Percentiles rank a stretch among this genome's conserved stretches.
Conservation (phyloP, 1,140 invertebrate genomes). For the Bombus haemorrhoidalis region DNA sequence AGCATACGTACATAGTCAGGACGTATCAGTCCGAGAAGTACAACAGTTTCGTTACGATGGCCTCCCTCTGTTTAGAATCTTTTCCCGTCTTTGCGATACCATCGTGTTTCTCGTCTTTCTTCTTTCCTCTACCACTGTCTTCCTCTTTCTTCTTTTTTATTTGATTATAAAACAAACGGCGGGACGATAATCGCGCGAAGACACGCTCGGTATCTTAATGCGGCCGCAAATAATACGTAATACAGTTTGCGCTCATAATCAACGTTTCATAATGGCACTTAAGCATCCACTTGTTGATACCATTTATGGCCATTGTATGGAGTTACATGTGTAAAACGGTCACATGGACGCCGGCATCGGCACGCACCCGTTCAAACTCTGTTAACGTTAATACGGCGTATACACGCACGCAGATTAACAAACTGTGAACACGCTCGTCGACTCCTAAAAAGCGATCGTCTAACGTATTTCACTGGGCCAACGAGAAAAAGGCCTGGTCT, state of each 20-base stretch:
- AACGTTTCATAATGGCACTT: conserved; percentile 74
- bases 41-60: neutral
- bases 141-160: neutral
- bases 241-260: conserved; percentile 73
- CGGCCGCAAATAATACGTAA: conserved; percentile 63
- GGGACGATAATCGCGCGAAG: conserved; percentile 59
- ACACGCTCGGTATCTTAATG: conserved; percentile 65
- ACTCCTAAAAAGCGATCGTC: neutral
- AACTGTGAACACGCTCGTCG: conserved; percentile 43
- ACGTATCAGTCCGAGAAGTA: neutral
- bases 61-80: neutral
- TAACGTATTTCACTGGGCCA: neutral
- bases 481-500: neutral
- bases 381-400: conserved; percentile 65
- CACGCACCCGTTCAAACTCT: conserved; percentile 60
- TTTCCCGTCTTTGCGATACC: neutral
- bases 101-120: neutral
- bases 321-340: conserved; percentile 68
- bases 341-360: conserved; percentile 53
- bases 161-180: conserved; percentile 56
- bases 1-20: neutral
- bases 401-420: conserved; percentile 62
- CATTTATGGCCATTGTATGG: conserved; percentile 70
- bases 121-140: neutral
- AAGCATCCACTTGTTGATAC: conserved; percentile 79